Evolutionary conservation across 2,888 invertebrate genomes (phyloP).

Genomic region (Xanthorhoe spadicearia): DNA sequence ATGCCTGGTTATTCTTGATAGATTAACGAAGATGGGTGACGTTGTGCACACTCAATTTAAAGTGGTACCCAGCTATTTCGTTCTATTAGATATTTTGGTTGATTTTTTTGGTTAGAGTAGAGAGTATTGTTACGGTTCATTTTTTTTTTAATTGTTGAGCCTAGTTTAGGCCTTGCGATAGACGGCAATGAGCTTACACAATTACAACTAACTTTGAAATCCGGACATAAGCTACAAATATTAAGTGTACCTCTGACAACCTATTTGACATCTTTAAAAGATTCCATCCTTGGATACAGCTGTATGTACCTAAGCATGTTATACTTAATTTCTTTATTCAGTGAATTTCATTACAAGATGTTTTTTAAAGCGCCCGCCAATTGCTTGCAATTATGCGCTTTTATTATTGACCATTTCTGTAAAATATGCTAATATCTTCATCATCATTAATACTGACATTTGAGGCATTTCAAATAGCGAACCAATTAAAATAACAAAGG

Average conservation of each 20-base stretch:
- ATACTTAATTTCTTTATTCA: background rate
- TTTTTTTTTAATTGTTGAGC: background rate
- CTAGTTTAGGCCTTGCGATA: background rate
- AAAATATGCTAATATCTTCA: slow-evolving; percentile 29
- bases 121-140: too few relatives aligned
- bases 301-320: background rate
- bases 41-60: background rate
- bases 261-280: background rate
- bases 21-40: background rate
- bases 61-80: background rate
- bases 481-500: slow-evolving; percentile 6
- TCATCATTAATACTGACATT: slow-evolving; percentile 26
- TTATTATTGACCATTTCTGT: slow-evolving; percentile 20
- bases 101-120: too few relatives aligned
- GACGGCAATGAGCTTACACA: background rate
- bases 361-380: slow-evolving; percentile 9
- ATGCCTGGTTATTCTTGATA: background rate
- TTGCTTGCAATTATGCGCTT: slow-evolving; percentile 14
- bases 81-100: too few relatives aligned
- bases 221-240: background rate
- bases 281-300: background rate
- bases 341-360: slow-evolving; percentile 2
- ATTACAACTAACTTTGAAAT: background rate
- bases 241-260: background rate
- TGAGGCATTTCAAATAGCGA: slow-evolving; percentile 10